These are phyloP conservation scores for Lepidotrigona ventralis DNA, from an alignment of 1,140 invertebrate species.

Conservation along the genomic window DNA sequence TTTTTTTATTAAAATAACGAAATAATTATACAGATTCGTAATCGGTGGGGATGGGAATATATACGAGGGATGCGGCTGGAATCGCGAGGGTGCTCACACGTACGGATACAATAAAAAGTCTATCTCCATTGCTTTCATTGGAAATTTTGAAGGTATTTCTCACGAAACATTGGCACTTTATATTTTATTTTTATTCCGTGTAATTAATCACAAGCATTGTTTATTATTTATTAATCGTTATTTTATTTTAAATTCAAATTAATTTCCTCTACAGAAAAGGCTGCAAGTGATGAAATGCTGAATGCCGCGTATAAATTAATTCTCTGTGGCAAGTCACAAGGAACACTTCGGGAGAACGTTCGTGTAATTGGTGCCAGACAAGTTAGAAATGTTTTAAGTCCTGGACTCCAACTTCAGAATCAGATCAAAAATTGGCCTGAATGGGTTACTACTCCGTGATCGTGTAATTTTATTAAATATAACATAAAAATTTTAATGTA, in stretches of 20 bases:
- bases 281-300: conserved; percentile 81
- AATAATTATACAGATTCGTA: conserved; percentile 67
- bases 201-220: neutral
- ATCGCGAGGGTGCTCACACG: conserved; percentile 86
- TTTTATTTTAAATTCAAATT: neutral
- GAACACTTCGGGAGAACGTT: conserved; percentile 82
- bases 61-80: conserved; percentile 90
- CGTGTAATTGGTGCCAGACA: conserved; percentile 83
- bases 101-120: conserved; percentile 78
- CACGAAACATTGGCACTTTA: no score
- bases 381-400: conserved; percentile 82
- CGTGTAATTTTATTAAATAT: neutral
- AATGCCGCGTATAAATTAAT: conserved; percentile 82
- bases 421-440: conserved; percentile 74
- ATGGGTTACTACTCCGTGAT: conserved; percentile 53
- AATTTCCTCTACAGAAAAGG: conserved; percentile 78
- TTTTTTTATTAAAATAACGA: no score
- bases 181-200: neutral
- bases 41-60: conserved; percentile 89
- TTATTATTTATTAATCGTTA: neutral
- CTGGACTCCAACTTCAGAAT: conserved; percentile 82
- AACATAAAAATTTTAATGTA: neutral
- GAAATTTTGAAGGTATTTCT: conserved; percentile 73
- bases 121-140: conserved; percentile 79
- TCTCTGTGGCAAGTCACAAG: conserved; percentile 82